Percentiles rank a stretch among this genome's conserved stretches.
These are phyloP conservation scores for Manis javanica DNA, from an alignment of 2,797 vertebrate genomes.

Conservation along the genomic window DNA sequence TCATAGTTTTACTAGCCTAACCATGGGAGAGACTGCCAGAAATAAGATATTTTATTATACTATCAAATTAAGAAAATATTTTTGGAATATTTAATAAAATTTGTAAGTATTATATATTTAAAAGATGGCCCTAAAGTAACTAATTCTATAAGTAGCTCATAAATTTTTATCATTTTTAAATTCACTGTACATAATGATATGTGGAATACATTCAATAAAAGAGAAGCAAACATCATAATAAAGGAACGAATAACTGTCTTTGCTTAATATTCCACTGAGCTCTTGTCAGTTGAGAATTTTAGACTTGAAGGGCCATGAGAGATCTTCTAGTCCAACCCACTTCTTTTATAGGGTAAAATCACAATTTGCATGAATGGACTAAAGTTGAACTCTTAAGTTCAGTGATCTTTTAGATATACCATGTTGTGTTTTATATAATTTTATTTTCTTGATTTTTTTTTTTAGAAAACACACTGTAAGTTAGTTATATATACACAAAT, in stretches of 20 bases:
- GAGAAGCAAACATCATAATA: not conserved
- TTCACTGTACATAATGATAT: not conserved
- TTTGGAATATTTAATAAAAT: not conserved
- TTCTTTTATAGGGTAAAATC: not conserved
- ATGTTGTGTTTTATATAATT: not conserved
- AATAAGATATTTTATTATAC: not conserved
- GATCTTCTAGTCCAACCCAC: not conserved
- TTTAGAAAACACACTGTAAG: conserved; percentile 7
- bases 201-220: not conserved
- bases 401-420: not conserved
- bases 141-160: not conserved
- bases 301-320: not conserved
- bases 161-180: not conserved
- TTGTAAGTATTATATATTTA: not conserved
- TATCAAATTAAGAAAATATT: conserved; percentile 46
- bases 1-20: not conserved
- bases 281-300: not conserved
- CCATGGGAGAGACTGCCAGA: not conserved
- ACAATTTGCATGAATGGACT: not conserved
- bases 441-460: conserved; percentile 11
- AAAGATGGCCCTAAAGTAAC: not conserved
- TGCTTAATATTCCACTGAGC: not conserved
- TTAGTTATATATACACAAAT: not conserved
- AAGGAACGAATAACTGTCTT: not conserved
- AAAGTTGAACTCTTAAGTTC: conserved; percentile 10